phyloP scores from a whole-genome alignment of 2,888 invertebrate species.

The Didymodactylos carnosus region DNA sequence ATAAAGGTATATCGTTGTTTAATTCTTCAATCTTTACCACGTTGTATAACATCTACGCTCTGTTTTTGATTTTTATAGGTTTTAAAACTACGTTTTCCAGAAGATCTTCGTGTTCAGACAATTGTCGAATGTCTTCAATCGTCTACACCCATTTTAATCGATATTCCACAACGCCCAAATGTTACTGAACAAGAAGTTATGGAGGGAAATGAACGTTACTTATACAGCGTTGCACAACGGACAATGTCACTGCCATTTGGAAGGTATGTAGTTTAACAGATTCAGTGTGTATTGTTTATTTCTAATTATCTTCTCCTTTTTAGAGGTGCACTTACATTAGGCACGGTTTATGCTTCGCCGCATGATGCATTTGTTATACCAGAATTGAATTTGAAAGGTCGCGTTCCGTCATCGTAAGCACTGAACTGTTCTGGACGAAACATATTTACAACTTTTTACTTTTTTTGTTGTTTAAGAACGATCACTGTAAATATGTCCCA shows the following conservation, averaged over 20 bases:
- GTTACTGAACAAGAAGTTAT: conserved; percentile 80
- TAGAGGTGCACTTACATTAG: conserved; percentile 42
- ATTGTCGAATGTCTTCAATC: conserved; percentile 63
- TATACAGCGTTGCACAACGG: conserved; percentile 64
- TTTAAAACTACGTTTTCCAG: conserved; percentile 38
- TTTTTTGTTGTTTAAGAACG: conserved; percentile 39
- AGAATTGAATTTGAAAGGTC: conserved; percentile 58
- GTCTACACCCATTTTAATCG: conserved; percentile 64
- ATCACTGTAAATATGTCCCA: conserved; percentile 57
- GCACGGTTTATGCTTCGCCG: conserved; percentile 55
- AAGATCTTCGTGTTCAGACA: conserved; percentile 53
- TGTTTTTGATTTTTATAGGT: conserved; percentile 25
- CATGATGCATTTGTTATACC: conserved; percentile 61
- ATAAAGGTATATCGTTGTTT: not conserved
- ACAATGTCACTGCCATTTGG: conserved; percentile 79
- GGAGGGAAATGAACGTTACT: conserved; percentile 73
- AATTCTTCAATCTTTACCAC: not conserved
- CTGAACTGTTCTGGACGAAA: not conserved
- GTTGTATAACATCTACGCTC: too few species aligned
- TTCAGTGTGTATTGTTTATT: not conserved
- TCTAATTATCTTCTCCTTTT: too few species aligned
- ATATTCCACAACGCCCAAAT: conserved; percentile 63
- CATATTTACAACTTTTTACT: not conserved
- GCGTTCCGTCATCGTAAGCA: not conserved
- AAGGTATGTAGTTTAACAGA: conserved; percentile 40